Base-by-base conservation (phyloP, 2,797 vertebrate species). In the Octomys mimax region DNA sequence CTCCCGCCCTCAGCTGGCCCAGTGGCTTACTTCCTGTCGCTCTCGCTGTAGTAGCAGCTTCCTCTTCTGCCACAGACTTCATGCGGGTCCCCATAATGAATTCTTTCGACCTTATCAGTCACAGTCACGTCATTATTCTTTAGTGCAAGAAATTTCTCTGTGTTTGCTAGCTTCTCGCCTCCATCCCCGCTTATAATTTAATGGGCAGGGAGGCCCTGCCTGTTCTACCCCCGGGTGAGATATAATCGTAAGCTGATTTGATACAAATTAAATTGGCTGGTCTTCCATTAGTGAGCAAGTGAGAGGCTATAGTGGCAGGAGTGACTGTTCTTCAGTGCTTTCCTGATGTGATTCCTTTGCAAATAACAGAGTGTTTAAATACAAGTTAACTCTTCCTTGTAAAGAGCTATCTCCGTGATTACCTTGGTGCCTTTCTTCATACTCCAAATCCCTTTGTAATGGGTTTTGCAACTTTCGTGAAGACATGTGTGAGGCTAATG, bases 331-430 rank as follows among this genome's bases (percentile, higher is more conserved):
- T 95, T 66, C 22, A 88, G 94, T 97, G 95, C 73, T 97, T 97
- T 97, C 79, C 98, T 92, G 71, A 95, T 97, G 86, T 71, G 81
- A 36, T 94, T 97, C 49, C 82, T 95, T 95, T 86, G 93, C 49
- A 19, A 78, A 91, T 94, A 92, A 92, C 28, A 64, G 54, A 90
- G 80, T 96, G 79, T 92, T 95, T 87, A 94, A 59, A 61, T 89
- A 39, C 42, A 57, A 66, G 24, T 87, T 77, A 87, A 87, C 94
- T 96, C 33, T 82, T 90, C 24, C 68, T 98, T 70, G 82, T 95
- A 96, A 91, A 64, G 8, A 52, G 49, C 87, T 54, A 73, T 61
- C 64, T 68, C 52, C 26, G 26, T 71, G 79, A 87, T 79, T 81
- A 66, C n/a, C n/a, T 26, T 4, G 49, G 52, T 82, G 7, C 19